A percentile compares a stretch with the other conserved stretches of the same genome.
Conservation (phyloP, 2,113 vertebrate genomes). For the Halcyon malimbica region DNA sequence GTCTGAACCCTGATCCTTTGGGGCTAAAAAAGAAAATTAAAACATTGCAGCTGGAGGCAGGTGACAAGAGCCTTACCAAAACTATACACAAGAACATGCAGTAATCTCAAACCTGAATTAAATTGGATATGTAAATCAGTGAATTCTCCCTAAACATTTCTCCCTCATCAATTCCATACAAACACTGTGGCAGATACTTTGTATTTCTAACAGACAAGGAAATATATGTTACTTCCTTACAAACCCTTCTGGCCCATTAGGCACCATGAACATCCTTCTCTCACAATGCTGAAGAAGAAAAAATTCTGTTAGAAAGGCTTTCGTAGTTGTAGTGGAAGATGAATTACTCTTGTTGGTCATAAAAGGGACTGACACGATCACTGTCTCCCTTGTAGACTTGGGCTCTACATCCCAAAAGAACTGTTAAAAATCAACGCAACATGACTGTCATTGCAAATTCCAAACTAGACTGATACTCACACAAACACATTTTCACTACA, state of each 20-base stretch:
- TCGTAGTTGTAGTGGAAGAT: background rate
- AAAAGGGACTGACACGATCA: background rate
- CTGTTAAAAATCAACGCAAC: background rate
- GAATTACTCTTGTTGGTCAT: background rate
- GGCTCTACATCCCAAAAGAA: background rate
- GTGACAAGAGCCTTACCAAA: background rate
- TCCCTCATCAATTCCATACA: background rate
- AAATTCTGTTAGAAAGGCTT: background rate
- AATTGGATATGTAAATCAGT: background rate
- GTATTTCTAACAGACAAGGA: background rate
- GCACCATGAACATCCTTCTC: background rate
- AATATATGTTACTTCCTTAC: background rate
- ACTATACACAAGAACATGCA: background rate
- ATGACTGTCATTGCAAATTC: background rate
- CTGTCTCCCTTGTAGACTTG: background rate
- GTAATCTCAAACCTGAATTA: background rate
- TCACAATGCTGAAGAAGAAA: background rate
- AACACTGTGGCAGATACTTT: background rate
- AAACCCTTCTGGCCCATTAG: background rate
- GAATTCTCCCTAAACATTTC: background rate
- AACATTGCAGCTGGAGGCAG: background rate
- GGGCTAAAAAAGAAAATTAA: background rate
- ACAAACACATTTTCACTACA: background rate
- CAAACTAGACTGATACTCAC: background rate
- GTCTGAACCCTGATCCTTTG: background rate